Evolutionary conservation across 1,140 invertebrate genomes (phyloP).

Genomic region (Harlomillsia oculata): DNA sequence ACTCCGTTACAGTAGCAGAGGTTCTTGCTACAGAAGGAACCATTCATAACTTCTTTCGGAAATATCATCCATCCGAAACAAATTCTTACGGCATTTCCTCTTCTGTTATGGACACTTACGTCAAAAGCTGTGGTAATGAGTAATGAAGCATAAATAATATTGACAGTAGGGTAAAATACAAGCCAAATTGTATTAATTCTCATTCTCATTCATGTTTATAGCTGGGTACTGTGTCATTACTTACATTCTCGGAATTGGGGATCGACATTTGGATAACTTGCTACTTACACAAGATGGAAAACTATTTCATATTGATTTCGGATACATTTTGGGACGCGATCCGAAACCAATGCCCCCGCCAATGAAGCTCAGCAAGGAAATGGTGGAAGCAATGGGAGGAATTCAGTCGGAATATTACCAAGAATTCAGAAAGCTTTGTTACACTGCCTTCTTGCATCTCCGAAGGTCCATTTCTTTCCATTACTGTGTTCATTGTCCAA

Average conservation of each 20-base stretch:
- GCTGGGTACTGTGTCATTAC: slow-evolving; percentile 98
- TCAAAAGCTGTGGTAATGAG: slow-evolving; percentile 84
- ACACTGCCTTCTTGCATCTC: slow-evolving; percentile 91
- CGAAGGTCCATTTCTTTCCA: slow-evolving; percentile 50
- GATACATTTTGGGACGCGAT: slow-evolving; percentile 94
- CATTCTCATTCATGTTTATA: slow-evolving; percentile 39
- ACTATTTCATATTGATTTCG: slow-evolving; percentile 98
- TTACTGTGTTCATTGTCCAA: no score
- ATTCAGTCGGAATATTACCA: slow-evolving; percentile 85
- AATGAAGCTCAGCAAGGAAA: slow-evolving; percentile 98
- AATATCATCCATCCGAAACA: slow-evolving; percentile 75
- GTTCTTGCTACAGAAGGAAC: slow-evolving; percentile 75
- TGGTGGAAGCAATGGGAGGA: slow-evolving; percentile 99
- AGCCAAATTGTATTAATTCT: neutral
- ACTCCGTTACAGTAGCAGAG: slow-evolving; percentile 85
- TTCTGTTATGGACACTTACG: slow-evolving; percentile 96
- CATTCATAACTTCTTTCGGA: slow-evolving; percentile 83
- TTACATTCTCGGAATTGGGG: slow-evolving; percentile 93
- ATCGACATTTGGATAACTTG: slow-evolving; percentile 95
- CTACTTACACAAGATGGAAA: slow-evolving; percentile 80
- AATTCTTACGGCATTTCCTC: slow-evolving; percentile 80
- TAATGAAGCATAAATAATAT: neutral
- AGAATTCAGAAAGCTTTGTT: slow-evolving; percentile 87
- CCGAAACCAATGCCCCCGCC: slow-evolving; percentile 96
- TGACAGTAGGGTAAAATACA: no score